Evolutionary conservation across 2,797 vertebrate genomes (phyloP), one percentile per base, ranked within the genome.

Genomic region (Euphonia xanthogaster): DNA sequence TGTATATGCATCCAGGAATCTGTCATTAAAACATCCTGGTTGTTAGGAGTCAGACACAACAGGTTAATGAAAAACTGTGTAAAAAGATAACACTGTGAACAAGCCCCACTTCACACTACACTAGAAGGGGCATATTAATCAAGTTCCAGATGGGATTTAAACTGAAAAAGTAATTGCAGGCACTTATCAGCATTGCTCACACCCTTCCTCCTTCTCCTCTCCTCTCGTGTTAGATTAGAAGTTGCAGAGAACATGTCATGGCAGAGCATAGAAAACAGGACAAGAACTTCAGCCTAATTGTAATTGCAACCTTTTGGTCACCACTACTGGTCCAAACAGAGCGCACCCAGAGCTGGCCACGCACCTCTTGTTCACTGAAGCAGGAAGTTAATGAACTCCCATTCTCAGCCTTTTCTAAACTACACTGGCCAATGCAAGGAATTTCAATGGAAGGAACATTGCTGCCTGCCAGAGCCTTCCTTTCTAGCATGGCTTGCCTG

Each of bases 111-210:
- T 39, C 71, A 79, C 67, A 21, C 37, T 39, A 25, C 51, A 58
- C 27, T 18, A 47, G 44, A 71, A 81, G 19, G 24, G 62, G 39
- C 17, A 86, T 81, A 78, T 75, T 74, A 95, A 90, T 94, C 76
- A 88, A 77, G 55, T 71, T 71, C 39, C 39, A 57, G 40, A 54
- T 0, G 1, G 65, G 42, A 70, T 77, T 92, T 88, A 80, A 67
- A 28, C 35, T 66, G 33, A 27, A 76, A 54, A 90, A 86, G 21
- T 54, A 86, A 86, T 74, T 86, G 53, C 10, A 23, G 23, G 23
- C 68, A 66, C 35, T 90, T 90, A 74, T 63, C 74, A 53, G 66
- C 42, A 25, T 44, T 68, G 35, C 62, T 90, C 57, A 78, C 22
- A 33, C 33, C 27, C 68, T 79, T 88, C 55, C 50, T 91, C 63